A percentile compares a stretch with the other conserved stretches of the same genome.
These are phyloP conservation scores for Rhodophaea formosa DNA, from an alignment of 2,888 invertebrate genomes.

Conservation along the genomic window DNA sequence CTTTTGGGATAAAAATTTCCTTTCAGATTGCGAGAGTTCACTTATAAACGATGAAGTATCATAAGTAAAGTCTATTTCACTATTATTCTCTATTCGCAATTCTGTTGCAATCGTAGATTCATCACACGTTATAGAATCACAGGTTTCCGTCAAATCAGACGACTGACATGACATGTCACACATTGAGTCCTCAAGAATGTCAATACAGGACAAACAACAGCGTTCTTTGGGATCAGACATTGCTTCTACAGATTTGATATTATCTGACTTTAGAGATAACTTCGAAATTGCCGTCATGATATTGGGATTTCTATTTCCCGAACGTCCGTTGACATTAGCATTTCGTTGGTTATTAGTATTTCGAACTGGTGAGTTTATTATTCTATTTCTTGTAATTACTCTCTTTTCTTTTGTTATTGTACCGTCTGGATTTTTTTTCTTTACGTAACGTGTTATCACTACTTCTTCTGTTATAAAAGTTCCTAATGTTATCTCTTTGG, in stretches of 20 bases:
- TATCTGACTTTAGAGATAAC: neutral
- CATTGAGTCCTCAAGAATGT: slow-evolving; percentile 1
- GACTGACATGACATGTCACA: neutral
- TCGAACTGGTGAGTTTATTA: neutral
- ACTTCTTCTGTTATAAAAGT: slow-evolving; percentile 1
- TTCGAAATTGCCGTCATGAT: neutral
- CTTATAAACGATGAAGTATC: neutral
- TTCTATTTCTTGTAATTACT: neutral
- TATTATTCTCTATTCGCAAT: neutral
- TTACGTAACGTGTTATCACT: slow-evolving; percentile 1
- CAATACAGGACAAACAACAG: slow-evolving; percentile 1
- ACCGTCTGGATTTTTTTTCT: neutral
- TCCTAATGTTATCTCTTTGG: neutral
- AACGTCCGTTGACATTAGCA: neutral
- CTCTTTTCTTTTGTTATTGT: neutral
- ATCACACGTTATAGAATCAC: neutral
- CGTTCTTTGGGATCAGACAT: slow-evolving; percentile 1
- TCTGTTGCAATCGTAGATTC: neutral
- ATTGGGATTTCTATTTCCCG: neutral
- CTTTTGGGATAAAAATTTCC: neutral
- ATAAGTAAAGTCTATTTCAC: neutral
- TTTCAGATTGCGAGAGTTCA: neutral
- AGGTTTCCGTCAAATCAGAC: neutral
- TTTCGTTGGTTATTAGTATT: no score
- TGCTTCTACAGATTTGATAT: neutral